Evolutionary conservation across 2,797 vertebrate species (phyloP).

Genomic region (Neopelma chrysocephalum): DNA sequence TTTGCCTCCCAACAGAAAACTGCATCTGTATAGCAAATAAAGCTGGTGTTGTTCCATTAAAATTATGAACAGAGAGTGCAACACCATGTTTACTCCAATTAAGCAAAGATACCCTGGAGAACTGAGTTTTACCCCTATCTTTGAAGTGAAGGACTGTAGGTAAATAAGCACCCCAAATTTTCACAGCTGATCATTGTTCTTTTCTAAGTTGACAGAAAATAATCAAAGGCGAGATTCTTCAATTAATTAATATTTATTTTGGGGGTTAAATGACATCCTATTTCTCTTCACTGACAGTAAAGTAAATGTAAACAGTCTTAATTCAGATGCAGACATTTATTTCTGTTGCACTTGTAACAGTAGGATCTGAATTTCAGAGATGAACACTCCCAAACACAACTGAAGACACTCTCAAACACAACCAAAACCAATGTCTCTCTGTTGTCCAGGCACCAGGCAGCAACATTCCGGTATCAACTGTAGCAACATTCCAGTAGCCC

Average conservation of each 20-base stretch:
- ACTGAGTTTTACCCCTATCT: background rate
- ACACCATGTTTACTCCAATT: background rate
- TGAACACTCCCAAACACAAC: background rate
- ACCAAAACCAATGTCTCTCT: background rate
- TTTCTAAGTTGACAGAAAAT: background rate
- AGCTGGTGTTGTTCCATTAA: background rate
- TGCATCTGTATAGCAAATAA: background rate
- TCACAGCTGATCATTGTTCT: background rate
- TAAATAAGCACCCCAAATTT: background rate
- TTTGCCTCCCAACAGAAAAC: background rate
- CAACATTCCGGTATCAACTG: background rate
- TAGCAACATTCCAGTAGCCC: background rate
- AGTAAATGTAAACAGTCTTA: background rate
- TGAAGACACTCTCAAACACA: background rate
- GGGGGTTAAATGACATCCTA: background rate
- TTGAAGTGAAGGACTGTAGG: background rate
- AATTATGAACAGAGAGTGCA: background rate
- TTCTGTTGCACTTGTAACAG: background rate
- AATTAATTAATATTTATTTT: background rate
- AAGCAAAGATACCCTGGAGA: background rate
- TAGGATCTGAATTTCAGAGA: background rate
- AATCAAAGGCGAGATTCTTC: background rate
- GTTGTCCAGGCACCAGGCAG: background rate
- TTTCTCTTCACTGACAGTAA: background rate
- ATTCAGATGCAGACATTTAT: background rate